Evolutionary conservation across 2,888 invertebrate species (phyloP), one percentile per base, ranked within the genome.

Genomic region (Ophion obscuratus): DNA sequence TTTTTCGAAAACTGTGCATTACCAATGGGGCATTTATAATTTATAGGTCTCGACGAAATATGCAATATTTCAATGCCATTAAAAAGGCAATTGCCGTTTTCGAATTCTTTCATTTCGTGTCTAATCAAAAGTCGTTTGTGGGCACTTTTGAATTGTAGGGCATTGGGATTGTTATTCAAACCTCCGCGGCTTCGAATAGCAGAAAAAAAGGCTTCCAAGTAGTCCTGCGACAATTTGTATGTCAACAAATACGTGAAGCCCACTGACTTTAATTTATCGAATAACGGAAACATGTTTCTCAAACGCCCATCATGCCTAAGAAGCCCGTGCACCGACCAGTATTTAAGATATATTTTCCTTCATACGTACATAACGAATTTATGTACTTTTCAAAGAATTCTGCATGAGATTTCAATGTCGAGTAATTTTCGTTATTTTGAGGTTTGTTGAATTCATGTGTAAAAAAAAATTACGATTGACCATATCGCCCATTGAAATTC

Each of bases 161-260:
- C 86, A 67, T 83, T 85, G 40, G 87, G 86, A 83, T 86, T 77
- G 75, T 85, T 88, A 57, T 88, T 88, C 47, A 83, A 87, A 40
- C 88, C 86, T 68, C 84, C n/a, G n/a, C n/a, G n/a, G n/a, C n/a
- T n/a, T n/a, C n/a, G n/a, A n/a, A n/a, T n/a, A n/a, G n/a, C n/a
- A 66, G 80, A 74, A 76, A 88, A 88, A 75, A 87, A 87, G 9
- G 85, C 85, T 87, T 87, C 87, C 44, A 86, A 27, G 74, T 82
- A 84, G 57, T 88, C 87, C 31, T 84, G 81, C 11, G 79, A 87
- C 59, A 84, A 73, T 66, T 84, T 87, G 40, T 78, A 87, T 40
- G 86, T 81, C 57, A 87, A 61, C 40, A 87, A 78, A 68, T 78
- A 84, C 47, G 24, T 64, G 53, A 84, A 57, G 57, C 71, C 81